Evolutionary conservation across 2,888 invertebrate genomes (phyloP), one percentile per base, ranked within the genome.

Genomic region (Tiphia femorata): DNA sequence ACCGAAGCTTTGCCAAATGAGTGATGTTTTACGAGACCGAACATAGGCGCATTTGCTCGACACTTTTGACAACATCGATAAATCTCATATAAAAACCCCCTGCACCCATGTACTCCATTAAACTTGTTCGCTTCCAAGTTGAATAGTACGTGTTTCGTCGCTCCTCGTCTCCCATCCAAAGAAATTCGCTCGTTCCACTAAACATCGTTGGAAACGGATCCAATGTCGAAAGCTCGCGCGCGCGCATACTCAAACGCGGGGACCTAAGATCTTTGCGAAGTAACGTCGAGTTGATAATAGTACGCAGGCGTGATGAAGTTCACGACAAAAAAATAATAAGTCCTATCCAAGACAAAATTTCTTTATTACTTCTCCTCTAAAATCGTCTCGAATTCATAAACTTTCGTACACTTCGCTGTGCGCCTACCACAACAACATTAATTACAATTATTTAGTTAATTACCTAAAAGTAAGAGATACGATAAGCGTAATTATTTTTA

Each of bases 401-500:
- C 77, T 70, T 78, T 76, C 76, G 76, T 78, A 82, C 80, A 81
- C 79, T 81, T 81, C 78, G 78, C 82, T 80, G 82, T 80, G 79
- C 76, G 75, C 78, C 82, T 82, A 82, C 81, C 82, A 81, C 81
- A 82, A 81, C 80, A 81, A 82, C 81, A 82, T 80, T 80, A 82
- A 82, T 81, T 82, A 82, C 80, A 82, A 78, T 82, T 79, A 81
- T 80, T 80, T 76, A 79, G 79, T 82, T 81, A 80, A 79, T 81
- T 77, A 80, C 76, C 80, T 82, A 82, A 79, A 80, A 79, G 73
- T 82, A 82, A 81, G 81, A 81, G 82, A 80, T 82, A 82, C 80
- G 82, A 72, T 82, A 82, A 82, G 82, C 82, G 82, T 82, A 82
- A 82, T 82, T 82, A 81, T 82, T 78, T 81, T 78, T 82, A 79